Conservation (phyloP, 2,888 invertebrate species). For the Dermolepida albohirtum region DNA sequence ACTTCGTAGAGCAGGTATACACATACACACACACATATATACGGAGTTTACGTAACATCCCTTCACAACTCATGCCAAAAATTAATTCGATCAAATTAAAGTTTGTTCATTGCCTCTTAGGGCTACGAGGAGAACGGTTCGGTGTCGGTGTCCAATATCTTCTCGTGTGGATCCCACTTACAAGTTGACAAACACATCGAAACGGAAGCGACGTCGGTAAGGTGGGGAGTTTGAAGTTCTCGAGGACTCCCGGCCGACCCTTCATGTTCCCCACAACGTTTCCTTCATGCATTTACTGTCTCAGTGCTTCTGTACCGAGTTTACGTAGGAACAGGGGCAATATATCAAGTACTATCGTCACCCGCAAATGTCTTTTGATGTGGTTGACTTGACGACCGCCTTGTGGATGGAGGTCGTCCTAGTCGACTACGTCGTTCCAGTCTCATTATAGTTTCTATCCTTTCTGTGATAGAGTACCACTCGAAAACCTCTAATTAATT, state of each 20-base stretch:
- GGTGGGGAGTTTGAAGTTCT: not conserved
- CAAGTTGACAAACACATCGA: not conserved
- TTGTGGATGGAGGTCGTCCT: slow-evolving; percentile 15
- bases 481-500: slow-evolving; percentile 32
- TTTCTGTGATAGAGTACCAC: slow-evolving; percentile 7
- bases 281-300: not conserved
- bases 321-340: slow-evolving; percentile 16
- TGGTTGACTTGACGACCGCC: slow-evolving; percentile 32
- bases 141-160: slow-evolving; percentile 7
- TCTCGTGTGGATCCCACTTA: not conserved
- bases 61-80: slow-evolving; percentile 4
- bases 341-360: slow-evolving; percentile 27
- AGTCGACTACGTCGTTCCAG: slow-evolving; percentile 9
- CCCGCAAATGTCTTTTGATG: slow-evolving; percentile 31
- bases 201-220: not conserved
- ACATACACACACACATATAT: not conserved
- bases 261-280: not conserved
- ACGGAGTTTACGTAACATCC: not conserved
- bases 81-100: slow-evolving; percentile 33
- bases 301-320: not conserved
- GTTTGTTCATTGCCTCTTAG: not conserved
- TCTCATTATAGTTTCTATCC: slow-evolving; percentile 5
- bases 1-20: not conserved
- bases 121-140: too few species aligned
- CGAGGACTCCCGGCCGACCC: not conserved